Percentiles rank a stretch among this genome's conserved stretches.
phyloP scores from a whole-genome alignment of 2,888 invertebrate species.

The Melinaea marsaeus region DNA sequence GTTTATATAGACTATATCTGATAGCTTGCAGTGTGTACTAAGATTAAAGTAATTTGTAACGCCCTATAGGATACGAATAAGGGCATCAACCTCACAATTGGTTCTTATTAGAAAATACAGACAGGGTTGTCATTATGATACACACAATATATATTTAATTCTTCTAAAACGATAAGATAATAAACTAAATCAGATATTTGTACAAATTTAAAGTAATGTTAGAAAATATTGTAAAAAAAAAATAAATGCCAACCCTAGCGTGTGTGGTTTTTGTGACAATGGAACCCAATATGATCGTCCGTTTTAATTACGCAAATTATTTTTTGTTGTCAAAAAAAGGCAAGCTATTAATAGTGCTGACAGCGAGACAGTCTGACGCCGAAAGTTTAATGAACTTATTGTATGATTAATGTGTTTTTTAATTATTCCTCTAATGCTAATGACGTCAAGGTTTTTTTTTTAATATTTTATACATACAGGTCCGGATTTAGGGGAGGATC shows the following conservation, averaged over 20 bases:
- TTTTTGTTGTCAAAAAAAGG: conserved; percentile 42
- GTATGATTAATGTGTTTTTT: conserved; percentile 39
- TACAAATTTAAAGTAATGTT: too few species aligned
- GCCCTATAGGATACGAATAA: conserved; percentile 13
- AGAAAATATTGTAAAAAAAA: too few species aligned
- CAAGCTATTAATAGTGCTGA: conserved; percentile 35
- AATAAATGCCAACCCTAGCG: conserved; percentile 12
- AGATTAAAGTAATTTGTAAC: not conserved
- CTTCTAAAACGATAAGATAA: not conserved
- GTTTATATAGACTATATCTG: too few species aligned
- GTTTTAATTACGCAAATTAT: conserved; percentile 43
- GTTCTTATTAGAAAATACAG: conserved; percentile 38
- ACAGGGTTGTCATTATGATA: conserved; percentile 16
- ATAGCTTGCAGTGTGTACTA: not conserved
- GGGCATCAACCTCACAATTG: conserved; percentile 46
- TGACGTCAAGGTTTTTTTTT: not conserved
- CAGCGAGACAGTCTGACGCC: conserved; percentile 46
- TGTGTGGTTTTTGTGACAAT: conserved; percentile 41
- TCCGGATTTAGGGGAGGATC: too few species aligned
- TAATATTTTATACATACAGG: too few species aligned
- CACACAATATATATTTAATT: not conserved
- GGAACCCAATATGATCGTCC: conserved; percentile 41
- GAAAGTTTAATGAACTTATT: conserved; percentile 38
- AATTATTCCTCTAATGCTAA: not conserved
- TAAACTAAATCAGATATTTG: not conserved